These are phyloP conservation scores for Zosterops lateralis DNA, from an alignment of 2,113 vertebrate species.

Conservation along the genomic window DNA sequence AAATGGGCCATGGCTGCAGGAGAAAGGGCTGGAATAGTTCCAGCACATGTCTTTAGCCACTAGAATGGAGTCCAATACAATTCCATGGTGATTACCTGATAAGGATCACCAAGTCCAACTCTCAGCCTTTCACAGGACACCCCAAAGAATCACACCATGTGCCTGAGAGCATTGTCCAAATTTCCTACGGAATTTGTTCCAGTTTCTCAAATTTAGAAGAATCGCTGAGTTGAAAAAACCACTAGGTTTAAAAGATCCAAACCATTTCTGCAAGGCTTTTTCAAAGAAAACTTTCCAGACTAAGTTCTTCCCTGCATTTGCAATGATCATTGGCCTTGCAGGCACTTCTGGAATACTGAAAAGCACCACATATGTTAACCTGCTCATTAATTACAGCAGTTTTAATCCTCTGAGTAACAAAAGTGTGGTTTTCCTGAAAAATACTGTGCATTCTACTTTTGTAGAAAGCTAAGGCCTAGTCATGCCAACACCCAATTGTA, in stretches of 20 bases:
- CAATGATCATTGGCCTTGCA: background rate
- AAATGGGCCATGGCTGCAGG: background rate
- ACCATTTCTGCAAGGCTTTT: background rate
- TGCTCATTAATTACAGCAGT: background rate
- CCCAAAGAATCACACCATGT: background rate
- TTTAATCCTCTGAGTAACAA: constrained; percentile 43
- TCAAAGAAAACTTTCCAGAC: background rate
- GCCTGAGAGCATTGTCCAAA: background rate
- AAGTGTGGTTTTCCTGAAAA: constrained; percentile 23
- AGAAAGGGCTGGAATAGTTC: background rate
- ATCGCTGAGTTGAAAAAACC: background rate
- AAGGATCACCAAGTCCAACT: background rate
- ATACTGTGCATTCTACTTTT: background rate
- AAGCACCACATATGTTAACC: background rate
- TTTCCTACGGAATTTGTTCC: background rate
- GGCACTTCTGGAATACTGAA: constrained; percentile 7
- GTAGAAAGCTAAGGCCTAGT: background rate
- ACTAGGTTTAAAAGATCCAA: constrained; percentile 5
- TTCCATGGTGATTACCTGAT: background rate
- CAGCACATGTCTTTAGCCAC: background rate
- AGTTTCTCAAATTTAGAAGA: background rate
- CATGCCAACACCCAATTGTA: background rate
- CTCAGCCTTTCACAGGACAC: background rate
- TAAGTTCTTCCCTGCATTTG: constrained; percentile 19
- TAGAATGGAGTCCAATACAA: background rate